Conservation (phyloP, 1,140 invertebrate genomes). For the Procambarus clarkii region DNA sequence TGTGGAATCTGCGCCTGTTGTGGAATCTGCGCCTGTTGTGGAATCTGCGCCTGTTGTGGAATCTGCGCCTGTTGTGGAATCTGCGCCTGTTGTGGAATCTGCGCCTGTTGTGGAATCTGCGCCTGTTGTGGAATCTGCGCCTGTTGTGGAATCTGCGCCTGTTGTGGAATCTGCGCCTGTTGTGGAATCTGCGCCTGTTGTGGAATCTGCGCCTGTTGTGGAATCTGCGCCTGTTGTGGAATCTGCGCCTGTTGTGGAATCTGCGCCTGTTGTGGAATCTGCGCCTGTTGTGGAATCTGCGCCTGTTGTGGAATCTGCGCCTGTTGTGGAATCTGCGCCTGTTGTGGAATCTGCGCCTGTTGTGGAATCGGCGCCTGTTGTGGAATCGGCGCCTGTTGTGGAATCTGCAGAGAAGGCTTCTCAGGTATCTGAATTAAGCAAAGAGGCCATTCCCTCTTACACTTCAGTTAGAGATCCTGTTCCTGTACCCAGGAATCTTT, state of each 20-base stretch:
- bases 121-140: conserved; percentile 19
- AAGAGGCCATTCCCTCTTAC: conserved; percentile 37
- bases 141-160: conserved; percentile 14
- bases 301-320: conserved; percentile 35
- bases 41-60: conserved; percentile 28
- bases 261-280: conserved; percentile 30
- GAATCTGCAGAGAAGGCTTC: not conserved
- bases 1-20: not conserved
- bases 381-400: not conserved
- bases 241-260: conserved; percentile 7
- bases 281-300: conserved; percentile 32
- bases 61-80: conserved; percentile 2
- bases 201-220: conserved; percentile 12
- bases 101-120: conserved; percentile 2
- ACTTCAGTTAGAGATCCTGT: conserved; percentile 17
- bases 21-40: conserved; percentile 21
- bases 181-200: conserved; percentile 7
- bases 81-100: conserved; percentile 32
- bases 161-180: conserved; percentile 15
- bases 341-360: conserved; percentile 2
- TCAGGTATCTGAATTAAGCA: conserved; percentile 7
- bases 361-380: not conserved
- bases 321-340: conserved; percentile 30
- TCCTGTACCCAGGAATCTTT: conserved; percentile 2
- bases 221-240: conserved; percentile 2